phyloP scores from a whole-genome alignment of 2,113 vertebrate genomes.

The Paramisgurnus dabryanus region DNA sequence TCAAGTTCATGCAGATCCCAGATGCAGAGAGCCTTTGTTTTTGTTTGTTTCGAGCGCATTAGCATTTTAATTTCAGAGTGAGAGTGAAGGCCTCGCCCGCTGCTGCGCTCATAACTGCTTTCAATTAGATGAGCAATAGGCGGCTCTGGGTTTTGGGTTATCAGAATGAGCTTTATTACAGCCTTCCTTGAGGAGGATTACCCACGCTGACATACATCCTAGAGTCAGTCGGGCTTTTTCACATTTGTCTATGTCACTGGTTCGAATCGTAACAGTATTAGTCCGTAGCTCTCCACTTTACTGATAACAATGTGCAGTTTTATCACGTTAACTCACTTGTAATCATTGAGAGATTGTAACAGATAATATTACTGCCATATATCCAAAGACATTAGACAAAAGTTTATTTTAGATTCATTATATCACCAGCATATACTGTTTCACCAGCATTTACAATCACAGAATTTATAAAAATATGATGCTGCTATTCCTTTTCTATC shows the following conservation, averaged over 20 bases:
- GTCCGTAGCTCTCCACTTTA: neutral
- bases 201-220: slow-evolving; percentile 40
- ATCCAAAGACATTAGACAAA: neutral
- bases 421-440: too few relatives aligned
- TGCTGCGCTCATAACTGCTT: slow-evolving; percentile 26
- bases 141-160: slow-evolving; percentile 37
- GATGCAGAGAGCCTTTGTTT: slow-evolving; percentile 29
- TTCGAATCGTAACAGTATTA: neutral
- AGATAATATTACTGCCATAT: neutral
- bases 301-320: neutral
- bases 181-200: slow-evolving; percentile 25
- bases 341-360: neutral
- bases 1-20: slow-evolving; percentile 38
- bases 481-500: neutral
- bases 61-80: slow-evolving; percentile 35
- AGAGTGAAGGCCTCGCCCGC: neutral
- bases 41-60: slow-evolving; percentile 30
- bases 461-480: too few relatives aligned
- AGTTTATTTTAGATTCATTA: neutral
- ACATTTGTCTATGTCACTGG: slow-evolving; percentile 6
- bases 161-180: slow-evolving; percentile 25
- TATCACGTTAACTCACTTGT: neutral
- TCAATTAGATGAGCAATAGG: slow-evolving; percentile 44
- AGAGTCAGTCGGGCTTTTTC: neutral
- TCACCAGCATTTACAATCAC: too few relatives aligned